phyloP scores from a whole-genome alignment of 2,797 vertebrate genomes.

The Valencia hispanica region DNA sequence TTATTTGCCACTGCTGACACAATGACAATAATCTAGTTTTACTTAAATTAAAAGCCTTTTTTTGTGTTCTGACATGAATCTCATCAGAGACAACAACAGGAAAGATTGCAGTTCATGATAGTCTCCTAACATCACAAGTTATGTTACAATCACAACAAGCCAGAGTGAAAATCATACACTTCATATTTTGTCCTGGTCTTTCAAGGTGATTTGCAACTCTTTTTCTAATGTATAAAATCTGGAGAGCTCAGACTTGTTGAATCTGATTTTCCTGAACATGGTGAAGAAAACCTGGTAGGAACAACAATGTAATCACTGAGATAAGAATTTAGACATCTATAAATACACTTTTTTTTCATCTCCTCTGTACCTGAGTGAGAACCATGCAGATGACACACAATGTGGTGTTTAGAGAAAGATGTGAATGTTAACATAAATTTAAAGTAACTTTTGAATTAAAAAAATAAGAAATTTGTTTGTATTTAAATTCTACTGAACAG shows the following conservation, averaged over 20 bases:
- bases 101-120: neutral
- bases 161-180: constrained; percentile 70
- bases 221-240: constrained; percentile 62
- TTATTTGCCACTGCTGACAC: neutral
- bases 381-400: constrained; percentile 69
- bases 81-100: neutral
- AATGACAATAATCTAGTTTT: neutral
- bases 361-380: constrained; percentile 61
- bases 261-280: constrained; percentile 6
- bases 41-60: too few species aligned
- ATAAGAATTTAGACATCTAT: constrained; percentile 54
- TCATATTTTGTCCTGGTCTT: constrained; percentile 71
- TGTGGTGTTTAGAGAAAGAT: neutral
- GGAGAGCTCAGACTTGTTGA: constrained; percentile 14
- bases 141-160: neutral
- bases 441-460: neutral
- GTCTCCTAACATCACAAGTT: neutral
- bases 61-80: too few species aligned
- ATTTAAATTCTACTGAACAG: neutral
- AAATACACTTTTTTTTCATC: constrained; percentile 66
- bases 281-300: constrained; percentile 23
- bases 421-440: neutral
- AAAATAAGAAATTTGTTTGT: neutral
- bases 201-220: neutral
- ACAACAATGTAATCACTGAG: constrained; percentile 58